Evolutionary conservation across 1,140 invertebrate species (phyloP), one percentile per base, ranked within the genome.

Genomic region (Drosophila seguyi): DNA sequence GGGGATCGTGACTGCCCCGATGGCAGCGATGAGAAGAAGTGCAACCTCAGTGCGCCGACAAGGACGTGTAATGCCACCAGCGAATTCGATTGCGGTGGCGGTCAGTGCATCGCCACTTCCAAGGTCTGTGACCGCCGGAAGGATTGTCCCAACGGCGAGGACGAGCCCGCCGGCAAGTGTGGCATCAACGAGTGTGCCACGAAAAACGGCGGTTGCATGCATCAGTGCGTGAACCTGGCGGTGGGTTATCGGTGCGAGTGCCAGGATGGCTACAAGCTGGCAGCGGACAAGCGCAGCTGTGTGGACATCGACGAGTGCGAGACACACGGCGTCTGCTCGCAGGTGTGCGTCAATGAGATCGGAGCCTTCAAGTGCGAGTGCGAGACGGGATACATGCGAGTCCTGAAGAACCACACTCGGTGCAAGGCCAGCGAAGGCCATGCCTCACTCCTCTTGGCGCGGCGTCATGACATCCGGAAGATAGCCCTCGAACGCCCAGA

Each of bases 291-390:
- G 77, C 94, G 93, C 63, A 96, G 95, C 22, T 98, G 97, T 92
- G 95, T 96, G 93, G 98, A 99, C 93, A 95, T 99, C 41, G 95
- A 99, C 93, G 99, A 99, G 93, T 99, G 99, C 90, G 93, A 96
- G 55, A 95, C 96, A 55, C 95, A 96, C 0, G 98, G 98, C 4
- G 95, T 95, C 1, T 99, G 99, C 92, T 99, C 98, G 0, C 98
- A 99, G 93, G 94, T 95, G 56, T 99, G 98, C 92, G 94, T 95
- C 53, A 99, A 99, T 93, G 96, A 96, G 81, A 97, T 97, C 74
- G 98, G 98, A 2, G 95, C 95, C 8, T 99, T 96, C 93, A 98
- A 99, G 93, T 99, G 99, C 92, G 96, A 96, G 81, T 99, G 99
- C 92, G 94, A 96, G 42, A 83, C 94, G 2, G 98, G 98, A 11